Evolutionary conservation across 2,797 vertebrate genomes (phyloP).

Genomic region (Poeciliopsis presidionis): DNA sequence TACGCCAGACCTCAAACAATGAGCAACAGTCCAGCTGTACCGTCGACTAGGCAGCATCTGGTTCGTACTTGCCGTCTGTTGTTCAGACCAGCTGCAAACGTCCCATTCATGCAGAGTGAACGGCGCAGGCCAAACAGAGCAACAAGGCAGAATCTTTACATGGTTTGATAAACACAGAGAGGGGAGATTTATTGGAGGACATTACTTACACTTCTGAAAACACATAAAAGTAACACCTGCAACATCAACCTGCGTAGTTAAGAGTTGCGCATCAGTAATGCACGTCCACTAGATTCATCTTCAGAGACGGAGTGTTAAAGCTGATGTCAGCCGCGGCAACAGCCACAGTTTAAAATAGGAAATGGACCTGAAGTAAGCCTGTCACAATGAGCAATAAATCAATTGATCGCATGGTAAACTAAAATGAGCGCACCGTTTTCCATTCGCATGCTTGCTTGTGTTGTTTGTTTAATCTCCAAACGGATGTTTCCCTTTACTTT

Average conservation of each 20-base stretch:
- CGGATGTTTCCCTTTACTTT: no score
- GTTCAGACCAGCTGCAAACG: neutral
- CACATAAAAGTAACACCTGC: neutral
- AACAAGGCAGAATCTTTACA: neutral
- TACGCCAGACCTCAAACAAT: neutral
- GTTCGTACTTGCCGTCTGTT: neutral
- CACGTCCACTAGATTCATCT: neutral
- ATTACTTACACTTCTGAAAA: neutral
- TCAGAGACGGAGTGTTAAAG: neutral
- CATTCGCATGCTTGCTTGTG: no score
- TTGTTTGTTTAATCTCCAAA: no score
- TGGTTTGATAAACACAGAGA: neutral
- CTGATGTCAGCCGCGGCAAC: neutral
- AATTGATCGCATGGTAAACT: no score
- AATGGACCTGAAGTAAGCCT: neutral
- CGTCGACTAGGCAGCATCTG: neutral
- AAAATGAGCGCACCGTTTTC: no score
- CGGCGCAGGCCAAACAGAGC: neutral
- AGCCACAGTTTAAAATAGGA: neutral
- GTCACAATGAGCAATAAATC: no score
- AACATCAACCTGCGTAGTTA: neutral
- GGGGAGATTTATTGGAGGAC: neutral
- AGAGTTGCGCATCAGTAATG: neutral
- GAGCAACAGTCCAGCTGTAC: neutral
- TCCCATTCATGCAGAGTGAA: neutral